phyloP scores from a whole-genome alignment of 2,113 vertebrate species.

The Engystomops pustulosus region DNA sequence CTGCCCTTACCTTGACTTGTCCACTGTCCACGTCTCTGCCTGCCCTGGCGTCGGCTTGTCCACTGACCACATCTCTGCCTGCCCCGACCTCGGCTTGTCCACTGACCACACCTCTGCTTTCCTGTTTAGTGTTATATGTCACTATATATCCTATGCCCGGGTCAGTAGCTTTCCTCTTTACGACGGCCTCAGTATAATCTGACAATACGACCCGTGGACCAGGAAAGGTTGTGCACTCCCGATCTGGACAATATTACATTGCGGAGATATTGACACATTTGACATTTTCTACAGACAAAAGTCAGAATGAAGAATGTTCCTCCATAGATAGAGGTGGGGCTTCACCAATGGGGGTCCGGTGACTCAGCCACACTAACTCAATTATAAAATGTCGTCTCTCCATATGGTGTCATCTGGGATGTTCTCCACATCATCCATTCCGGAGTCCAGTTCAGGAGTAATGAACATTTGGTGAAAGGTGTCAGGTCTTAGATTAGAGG shows the following conservation, averaged over 20 bases:
- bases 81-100: no score
- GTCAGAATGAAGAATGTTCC: not conserved
- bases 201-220: no score
- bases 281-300: constrained; percentile 19
- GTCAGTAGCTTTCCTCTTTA: no score
- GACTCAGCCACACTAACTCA: constrained; percentile 21
- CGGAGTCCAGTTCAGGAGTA: not conserved
- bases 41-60: no score
- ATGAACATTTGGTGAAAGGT: constrained; percentile 58
- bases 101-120: no score
- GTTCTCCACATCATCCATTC: not conserved
- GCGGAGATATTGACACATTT: constrained; percentile 20
- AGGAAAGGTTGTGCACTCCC: not conserved
- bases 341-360: not conserved
- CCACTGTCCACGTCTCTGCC: no score
- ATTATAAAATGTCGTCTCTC: constrained; percentile 41
- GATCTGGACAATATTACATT: not conserved
- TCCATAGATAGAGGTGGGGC: not conserved
- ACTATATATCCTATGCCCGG: no score
- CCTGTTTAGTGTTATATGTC: no score
- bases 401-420: not conserved
- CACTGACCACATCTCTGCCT: no score
- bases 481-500: not conserved
- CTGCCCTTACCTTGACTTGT: no score
- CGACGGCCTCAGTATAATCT: no score